Base-by-base conservation (phyloP, 1,140 invertebrate genomes). In the Cylas formicarius region DNA sequence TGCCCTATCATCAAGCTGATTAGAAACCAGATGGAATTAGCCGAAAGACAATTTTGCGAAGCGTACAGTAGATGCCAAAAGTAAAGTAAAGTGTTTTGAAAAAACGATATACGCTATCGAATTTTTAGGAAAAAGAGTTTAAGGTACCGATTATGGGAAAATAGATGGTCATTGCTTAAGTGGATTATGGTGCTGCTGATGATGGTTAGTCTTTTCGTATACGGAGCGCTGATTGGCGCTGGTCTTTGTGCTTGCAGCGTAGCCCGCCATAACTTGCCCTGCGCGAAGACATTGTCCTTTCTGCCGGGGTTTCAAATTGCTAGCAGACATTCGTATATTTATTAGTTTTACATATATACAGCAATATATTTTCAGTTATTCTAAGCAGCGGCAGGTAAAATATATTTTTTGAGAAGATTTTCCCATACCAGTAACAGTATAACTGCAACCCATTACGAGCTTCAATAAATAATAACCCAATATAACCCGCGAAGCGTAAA, bases 221-320 rank as follows among this genome's bases (percentile, higher is more conserved):
- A 53, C 39, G 51, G 51, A 20, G 48, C 52, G 2, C 16, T 53
- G 31, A 22, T 53, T 0, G 52, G 52, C 8, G 52, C 52, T 4
- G 47, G 52, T 9, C 13, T 53, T 16, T 53, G 52, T 29, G 46
- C 52, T 4, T 47, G 37, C 31, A 20, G 47, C 29, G 17, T 50
- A 14, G 39, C 47, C n/a, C 26, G 43, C 9, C 35, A 39, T 23
- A 39, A 37, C n/a, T 18, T 39, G 6, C 37, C 46, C 8, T 48
- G 46, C 26, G 34, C 32, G 3, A 35, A 40, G 8, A 37, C 39
- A 5, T 48, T 48, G 9, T 37, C 38, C 9, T 13, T 36, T 18
- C n/a, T 48, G 4, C 39, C 46, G 19, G 38, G 32, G 9, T 36
- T 48, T 2, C 42, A 48, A 14, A 37, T 48, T 17, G 38, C 46